Evolutionary conservation across 2,113 vertebrate species (phyloP), one percentile per base, ranked within the genome.

Genomic region (Cynopterus brachyotis): DNA sequence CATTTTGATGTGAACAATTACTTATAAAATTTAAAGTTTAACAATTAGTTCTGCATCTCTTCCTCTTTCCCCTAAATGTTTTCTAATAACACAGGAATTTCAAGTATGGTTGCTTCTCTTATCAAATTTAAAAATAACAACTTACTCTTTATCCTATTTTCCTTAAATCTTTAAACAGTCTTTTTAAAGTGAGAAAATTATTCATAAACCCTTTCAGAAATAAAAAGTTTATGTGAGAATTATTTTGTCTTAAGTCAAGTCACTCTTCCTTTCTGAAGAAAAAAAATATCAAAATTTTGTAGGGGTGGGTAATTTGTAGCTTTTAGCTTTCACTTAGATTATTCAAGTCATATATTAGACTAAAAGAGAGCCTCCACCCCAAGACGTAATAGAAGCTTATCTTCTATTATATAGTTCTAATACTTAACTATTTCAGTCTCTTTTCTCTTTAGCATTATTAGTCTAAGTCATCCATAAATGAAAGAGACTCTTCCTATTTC

Each of bases 141-240:
- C 37, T 89, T 83, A 79, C 19, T 67, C 62, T 73, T 83, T 50
- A 79, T 32, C 32, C 28, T 55, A 47, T 42, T 57, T 64, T 78
- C 53, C n/a, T 30, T 70, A 75, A 64, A 81, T 81, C 57, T 92
- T 84, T 66, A 90, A 86, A 24, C 2, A 53, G 57, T 73, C 53
- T 79, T 37, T 19, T 78, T 83, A 83, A 93, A 86, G n/a, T 62
- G 30, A 92, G 73, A 80, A 93, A 93, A 81, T 72, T 91, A 95
- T 60, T 87, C 72, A 92, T 22, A 59, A 42, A 69, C 7, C n/a
- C 64, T 66, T 92, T 89, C 42, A 78, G n/a, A 97, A 86, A 95
- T 82, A 50, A 82, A 53, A 60, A 92, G 69, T 66, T 30, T 32
- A 72, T 26, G 5, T 47, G 30, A 45, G 57, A n/a, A n/a, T 76